Conservation (phyloP, 2,113 vertebrate species). For the Hydropotes inermis region DNA sequence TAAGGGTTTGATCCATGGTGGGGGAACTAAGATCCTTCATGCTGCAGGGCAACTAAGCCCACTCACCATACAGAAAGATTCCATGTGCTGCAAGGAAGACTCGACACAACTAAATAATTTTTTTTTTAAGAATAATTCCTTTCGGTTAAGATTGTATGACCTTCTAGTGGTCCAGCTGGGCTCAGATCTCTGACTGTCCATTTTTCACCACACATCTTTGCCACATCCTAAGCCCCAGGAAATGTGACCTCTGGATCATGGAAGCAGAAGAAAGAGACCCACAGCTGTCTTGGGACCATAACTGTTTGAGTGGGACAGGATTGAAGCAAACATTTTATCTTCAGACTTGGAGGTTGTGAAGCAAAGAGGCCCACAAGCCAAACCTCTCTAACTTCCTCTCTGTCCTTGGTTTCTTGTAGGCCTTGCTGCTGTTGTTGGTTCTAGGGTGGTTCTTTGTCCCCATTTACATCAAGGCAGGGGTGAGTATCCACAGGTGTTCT, state of each 20-base stretch:
- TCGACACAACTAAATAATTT: background rate
- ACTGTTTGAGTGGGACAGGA: background rate
- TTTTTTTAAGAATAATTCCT: background rate
- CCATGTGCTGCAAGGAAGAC: background rate
- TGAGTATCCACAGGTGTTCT: conserved; percentile 75
- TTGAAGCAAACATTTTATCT: background rate
- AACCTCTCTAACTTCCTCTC: background rate
- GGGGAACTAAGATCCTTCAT: background rate
- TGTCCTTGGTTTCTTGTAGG: conserved; percentile 79
- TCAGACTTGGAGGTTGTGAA: background rate
- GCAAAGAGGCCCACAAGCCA: background rate
- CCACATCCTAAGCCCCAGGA: background rate
- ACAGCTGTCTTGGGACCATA: background rate
- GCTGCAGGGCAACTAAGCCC: background rate
- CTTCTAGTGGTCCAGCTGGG: background rate
- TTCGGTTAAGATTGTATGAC: background rate
- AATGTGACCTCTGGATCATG: background rate
- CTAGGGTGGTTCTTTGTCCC: conserved; percentile 97
- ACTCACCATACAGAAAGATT: background rate
- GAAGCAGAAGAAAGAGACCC: background rate
- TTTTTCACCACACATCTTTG: background rate
- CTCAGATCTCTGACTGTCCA: background rate
- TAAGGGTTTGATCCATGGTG: background rate
- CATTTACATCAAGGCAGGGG: conserved; percentile 94
- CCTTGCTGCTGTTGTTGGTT: conserved; percentile 87